These are phyloP conservation scores for Agapostemon virescens DNA, from an alignment of 2,888 invertebrate genomes.

Conservation along the genomic window DNA sequence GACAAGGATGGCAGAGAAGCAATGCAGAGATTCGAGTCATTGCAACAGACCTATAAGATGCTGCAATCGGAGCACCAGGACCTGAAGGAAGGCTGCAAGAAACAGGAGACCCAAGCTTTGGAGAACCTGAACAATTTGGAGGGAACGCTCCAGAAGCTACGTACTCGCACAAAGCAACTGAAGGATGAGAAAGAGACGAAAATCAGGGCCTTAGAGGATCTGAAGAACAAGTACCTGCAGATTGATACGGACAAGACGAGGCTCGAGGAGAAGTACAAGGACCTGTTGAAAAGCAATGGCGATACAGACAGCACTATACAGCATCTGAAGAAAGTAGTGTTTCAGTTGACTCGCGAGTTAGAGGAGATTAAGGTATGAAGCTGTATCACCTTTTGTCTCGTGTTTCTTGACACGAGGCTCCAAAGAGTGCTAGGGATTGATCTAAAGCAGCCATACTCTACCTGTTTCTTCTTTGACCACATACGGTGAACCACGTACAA, in stretches of 20 bases:
- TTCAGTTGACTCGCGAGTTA: constrained; percentile 74
- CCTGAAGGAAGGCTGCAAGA: constrained; percentile 74
- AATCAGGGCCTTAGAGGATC: constrained; percentile 69
- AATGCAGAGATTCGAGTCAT: constrained; percentile 74
- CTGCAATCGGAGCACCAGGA: constrained; percentile 76
- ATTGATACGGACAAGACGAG: constrained; percentile 71
- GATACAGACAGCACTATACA: constrained; percentile 69
- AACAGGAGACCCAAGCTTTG: constrained; percentile 70
- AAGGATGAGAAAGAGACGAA: constrained; percentile 67
- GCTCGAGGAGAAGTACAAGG: constrained; percentile 73
- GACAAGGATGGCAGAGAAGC: constrained; percentile 77
- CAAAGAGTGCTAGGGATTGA: background rate
- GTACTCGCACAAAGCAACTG: constrained; percentile 68
- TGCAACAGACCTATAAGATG: constrained; percentile 76
- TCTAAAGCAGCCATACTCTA: too few relatives aligned
- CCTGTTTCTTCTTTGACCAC: too few relatives aligned
- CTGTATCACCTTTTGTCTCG: background rate
- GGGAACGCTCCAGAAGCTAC: constrained; percentile 69
- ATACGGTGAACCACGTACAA: too few relatives aligned
- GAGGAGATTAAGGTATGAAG: constrained; percentile 70
- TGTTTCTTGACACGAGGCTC: background rate
- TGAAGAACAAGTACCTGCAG: constrained; percentile 74
- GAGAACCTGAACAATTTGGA: constrained; percentile 72
- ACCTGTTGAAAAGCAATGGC: constrained; percentile 65
- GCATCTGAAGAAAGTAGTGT: constrained; percentile 73